Evolutionary conservation across 2,888 invertebrate species (phyloP).

Genomic region (Trissoscelio sp.): DNA sequence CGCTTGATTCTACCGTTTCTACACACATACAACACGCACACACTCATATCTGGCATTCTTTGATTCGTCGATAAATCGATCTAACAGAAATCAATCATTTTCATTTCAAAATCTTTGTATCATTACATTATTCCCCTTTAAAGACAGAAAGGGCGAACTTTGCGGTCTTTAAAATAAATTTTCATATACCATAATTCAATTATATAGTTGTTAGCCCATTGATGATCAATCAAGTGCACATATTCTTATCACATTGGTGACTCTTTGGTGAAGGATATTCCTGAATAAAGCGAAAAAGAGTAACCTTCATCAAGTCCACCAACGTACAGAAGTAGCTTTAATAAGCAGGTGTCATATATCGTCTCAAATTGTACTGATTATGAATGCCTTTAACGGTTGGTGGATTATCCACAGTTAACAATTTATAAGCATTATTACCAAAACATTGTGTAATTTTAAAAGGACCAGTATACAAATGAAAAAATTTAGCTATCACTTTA

Average conservation of each 20-base stretch:
- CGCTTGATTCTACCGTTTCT: too few relatives aligned
- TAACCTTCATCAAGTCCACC: background rate
- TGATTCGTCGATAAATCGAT: too few relatives aligned
- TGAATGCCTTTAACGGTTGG: conserved; percentile 9
- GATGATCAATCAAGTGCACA: too few relatives aligned
- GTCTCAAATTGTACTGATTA: conserved; percentile 8
- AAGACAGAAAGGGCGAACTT: background rate
- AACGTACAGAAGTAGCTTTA: background rate
- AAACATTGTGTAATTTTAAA: conserved; percentile 6
- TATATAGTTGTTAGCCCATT: too few relatives aligned
- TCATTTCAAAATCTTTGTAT: too few relatives aligned
- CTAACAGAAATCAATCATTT: too few relatives aligned
- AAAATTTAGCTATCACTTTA: conserved; percentile 20
- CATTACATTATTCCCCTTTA: conserved; percentile 3
- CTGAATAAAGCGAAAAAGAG: conserved; percentile 1
- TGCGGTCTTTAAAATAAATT: background rate
- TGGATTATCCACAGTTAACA: background rate
- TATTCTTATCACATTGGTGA: too few relatives aligned
- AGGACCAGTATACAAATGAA: conserved; percentile 30
- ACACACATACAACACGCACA: too few relatives aligned
- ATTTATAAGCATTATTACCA: conserved; percentile 26
- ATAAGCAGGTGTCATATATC: background rate
- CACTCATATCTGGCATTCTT: too few relatives aligned
- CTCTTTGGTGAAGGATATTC: too few relatives aligned
- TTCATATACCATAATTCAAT: background rate